Evolutionary conservation across 1,140 invertebrate genomes (phyloP).

Genomic region (Drosophila sucinea): DNA sequence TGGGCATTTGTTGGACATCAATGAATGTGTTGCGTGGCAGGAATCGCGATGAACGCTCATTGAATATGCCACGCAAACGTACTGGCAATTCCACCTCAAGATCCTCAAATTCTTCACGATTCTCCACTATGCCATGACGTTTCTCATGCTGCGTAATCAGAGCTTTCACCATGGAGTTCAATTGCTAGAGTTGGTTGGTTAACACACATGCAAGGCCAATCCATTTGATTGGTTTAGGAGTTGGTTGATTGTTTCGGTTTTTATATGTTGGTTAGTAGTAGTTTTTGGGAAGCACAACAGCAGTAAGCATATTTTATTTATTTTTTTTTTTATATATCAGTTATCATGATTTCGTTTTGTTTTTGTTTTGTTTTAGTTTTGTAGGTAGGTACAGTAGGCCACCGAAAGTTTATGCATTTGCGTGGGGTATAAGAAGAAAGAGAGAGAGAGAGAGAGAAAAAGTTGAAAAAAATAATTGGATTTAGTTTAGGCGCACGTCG

Average conservation of each 20-base stretch:
- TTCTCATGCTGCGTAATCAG: constrained; percentile 84
- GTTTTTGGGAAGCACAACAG: constrained; percentile 67
- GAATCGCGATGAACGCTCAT: constrained; percentile 82
- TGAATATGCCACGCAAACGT: constrained; percentile 82
- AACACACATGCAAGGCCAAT: constrained; percentile 69
- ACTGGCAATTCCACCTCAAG: constrained; percentile 84
- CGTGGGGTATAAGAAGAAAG: constrained; percentile 65
- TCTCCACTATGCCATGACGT: constrained; percentile 83
- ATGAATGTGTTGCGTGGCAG: constrained; percentile 84
- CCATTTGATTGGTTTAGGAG: constrained; percentile 21
- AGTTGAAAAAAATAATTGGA: constrained; percentile 76
- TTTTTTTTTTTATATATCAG: constrained; percentile 44
- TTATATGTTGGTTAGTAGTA: constrained; percentile 69
- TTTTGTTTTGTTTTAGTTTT: constrained; percentile 60
- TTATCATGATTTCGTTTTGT: constrained; percentile 44
- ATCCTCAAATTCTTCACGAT: constrained; percentile 82
- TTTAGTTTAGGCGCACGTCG: constrained; percentile 49
- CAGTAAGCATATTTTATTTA: constrained; percentile 59
- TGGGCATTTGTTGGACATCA: constrained; percentile 82
- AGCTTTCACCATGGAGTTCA: constrained; percentile 51
- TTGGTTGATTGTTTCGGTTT: constrained; percentile 39
- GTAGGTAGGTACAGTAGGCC: constrained; percentile 74
- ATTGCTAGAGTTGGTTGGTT: constrained; percentile 55
- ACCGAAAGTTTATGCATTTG: constrained; percentile 78
- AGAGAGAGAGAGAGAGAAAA: constrained; percentile 76